phyloP scores from a whole-genome alignment of 2,797 vertebrate genomes.

The Micropoecilia bifurca region DNA sequence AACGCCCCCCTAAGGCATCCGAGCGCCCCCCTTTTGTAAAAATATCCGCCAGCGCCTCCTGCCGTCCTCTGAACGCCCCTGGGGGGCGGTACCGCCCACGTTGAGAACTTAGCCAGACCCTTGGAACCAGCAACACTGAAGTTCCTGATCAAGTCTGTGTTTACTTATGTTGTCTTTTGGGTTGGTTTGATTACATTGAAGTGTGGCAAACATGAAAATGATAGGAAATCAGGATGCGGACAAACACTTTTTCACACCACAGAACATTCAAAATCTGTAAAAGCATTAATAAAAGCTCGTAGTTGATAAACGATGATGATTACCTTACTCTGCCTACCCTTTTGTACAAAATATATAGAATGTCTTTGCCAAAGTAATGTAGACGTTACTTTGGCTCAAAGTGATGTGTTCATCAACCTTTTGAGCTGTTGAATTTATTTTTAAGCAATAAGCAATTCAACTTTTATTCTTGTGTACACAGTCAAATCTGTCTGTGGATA shows the following conservation, averaged over 20 bases:
- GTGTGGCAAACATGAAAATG: too few species aligned
- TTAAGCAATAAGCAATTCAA: not conserved
- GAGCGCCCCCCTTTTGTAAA: too few species aligned
- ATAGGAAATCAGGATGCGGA: too few species aligned
- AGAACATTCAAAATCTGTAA: not conserved
- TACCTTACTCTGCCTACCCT: not conserved
- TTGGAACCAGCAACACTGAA: too few species aligned
- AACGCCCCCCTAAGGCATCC: too few species aligned
- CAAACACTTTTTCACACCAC: too few species aligned
- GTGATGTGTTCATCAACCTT: not conserved
- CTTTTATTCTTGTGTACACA: conserved; percentile 2
- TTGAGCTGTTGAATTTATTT: not conserved
- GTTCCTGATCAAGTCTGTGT: not conserved
- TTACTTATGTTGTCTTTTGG: not conserved
- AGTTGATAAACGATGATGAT: not conserved
- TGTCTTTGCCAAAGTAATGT: not conserved
- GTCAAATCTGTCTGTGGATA: not conserved
- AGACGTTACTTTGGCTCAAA: not conserved
- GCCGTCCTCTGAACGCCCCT: too few species aligned
- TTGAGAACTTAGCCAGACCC: too few species aligned
- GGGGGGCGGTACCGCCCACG: too few species aligned
- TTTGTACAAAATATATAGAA: not conserved
- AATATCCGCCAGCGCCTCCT: too few species aligned
- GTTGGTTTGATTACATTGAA: too few species aligned
- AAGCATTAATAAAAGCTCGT: not conserved